Evolutionary conservation across 2,797 vertebrate genomes (phyloP).

Genomic region (Cheirogaleus major): DNA sequence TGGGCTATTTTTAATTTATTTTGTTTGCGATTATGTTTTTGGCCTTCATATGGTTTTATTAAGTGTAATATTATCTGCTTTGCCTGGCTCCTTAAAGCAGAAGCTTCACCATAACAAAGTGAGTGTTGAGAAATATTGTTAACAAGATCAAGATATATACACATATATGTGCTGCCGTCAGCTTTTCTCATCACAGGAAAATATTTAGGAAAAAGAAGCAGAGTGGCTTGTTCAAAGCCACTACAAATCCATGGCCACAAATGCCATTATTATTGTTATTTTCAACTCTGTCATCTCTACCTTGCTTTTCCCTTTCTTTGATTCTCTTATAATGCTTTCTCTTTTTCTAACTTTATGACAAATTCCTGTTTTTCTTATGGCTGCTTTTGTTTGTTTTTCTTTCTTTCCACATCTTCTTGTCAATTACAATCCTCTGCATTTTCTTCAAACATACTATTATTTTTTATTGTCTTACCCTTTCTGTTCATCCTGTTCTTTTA

Average conservation of each 20-base stretch:
- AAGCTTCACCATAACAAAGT: slow-evolving; percentile 41
- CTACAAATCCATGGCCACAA: neutral
- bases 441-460: neutral
- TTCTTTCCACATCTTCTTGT: neutral
- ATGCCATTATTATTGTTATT: neutral
- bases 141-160: slow-evolving; percentile 51
- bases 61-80: slow-evolving; percentile 49
- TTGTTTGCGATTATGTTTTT: slow-evolving; percentile 40
- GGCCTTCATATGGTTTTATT: slow-evolving; percentile 54
- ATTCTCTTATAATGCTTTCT: neutral
- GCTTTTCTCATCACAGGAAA: neutral
- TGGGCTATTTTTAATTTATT: slow-evolving; percentile 61
- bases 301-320: neutral
- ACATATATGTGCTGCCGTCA: neutral
- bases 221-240: neutral
- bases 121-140: slow-evolving; percentile 49
- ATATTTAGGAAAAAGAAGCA: slow-evolving; percentile 14
- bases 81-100: neutral
- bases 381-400: neutral
- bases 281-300: neutral
- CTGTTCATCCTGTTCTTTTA: neutral
- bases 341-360: neutral
- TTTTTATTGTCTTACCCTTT: neutral
- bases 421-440: neutral
- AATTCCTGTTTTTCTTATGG: neutral